A percentile compares a stretch with the other conserved stretches of the same genome.
phyloP scores from a whole-genome alignment of 2,888 invertebrate genomes.

The Drosophila ezoana region DNA sequence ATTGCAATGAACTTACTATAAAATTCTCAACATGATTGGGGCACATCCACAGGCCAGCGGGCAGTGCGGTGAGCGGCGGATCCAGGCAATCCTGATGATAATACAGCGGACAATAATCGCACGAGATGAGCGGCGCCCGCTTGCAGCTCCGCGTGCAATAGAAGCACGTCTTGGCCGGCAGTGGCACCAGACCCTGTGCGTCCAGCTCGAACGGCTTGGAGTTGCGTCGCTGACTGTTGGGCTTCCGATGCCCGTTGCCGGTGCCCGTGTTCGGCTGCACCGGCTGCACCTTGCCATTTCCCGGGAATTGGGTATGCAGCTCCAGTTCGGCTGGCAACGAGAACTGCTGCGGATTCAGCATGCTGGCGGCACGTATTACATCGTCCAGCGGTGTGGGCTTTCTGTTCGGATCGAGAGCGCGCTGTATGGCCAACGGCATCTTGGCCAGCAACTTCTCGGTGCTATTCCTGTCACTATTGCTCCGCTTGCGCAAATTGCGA shows the following conservation, averaged over 20 bases:
- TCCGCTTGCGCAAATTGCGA: slow-evolving; percentile 84
- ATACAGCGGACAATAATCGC: slow-evolving; percentile 96
- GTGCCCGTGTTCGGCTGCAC: slow-evolving; percentile 41
- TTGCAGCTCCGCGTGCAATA: slow-evolving; percentile 94
- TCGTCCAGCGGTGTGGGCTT: slow-evolving; percentile 90
- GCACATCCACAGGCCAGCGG: slow-evolving; percentile 98
- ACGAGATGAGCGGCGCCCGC: slow-evolving; percentile 93
- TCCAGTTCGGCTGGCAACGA: slow-evolving; percentile 93
- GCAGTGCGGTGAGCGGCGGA: slow-evolving; percentile 95
- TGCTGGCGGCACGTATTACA: slow-evolving; percentile 92
- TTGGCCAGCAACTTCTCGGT: slow-evolving; percentile 81
- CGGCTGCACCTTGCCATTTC: slow-evolving; percentile 90
- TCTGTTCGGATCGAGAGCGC: slow-evolving; percentile 82
- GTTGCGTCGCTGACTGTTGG: slow-evolving; percentile 75
- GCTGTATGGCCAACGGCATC: slow-evolving; percentile 80
- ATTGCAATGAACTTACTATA: slow-evolving; percentile 87
- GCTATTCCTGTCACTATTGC: slow-evolving; percentile 82
- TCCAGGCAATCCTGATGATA: slow-evolving; percentile 98
- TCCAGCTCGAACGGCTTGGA: slow-evolving; percentile 87
- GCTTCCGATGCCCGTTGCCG: slow-evolving; percentile 76
- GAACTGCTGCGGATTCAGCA: slow-evolving; percentile 96
- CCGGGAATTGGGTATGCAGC: slow-evolving; percentile 91
- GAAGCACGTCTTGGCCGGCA: slow-evolving; percentile 94
- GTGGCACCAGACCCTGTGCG: slow-evolving; percentile 88
- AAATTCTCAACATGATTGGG: slow-evolving; percentile 97